phyloP scores from a whole-genome alignment of 2,888 invertebrate species.

The Amblyjoppa proteus region DNA sequence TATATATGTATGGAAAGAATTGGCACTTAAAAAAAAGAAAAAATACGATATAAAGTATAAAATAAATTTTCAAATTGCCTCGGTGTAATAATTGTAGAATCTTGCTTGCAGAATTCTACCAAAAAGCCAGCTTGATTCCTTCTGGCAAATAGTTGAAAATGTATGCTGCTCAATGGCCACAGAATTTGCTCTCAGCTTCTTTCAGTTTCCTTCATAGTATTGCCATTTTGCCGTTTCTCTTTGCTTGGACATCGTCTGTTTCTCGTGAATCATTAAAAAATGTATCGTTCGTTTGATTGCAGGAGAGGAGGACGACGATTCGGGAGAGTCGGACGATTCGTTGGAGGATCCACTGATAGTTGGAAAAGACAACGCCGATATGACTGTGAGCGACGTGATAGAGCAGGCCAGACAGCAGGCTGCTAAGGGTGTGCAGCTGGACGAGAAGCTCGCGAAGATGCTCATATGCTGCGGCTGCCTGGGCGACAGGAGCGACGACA shows the following conservation, averaged over 20 bases:
- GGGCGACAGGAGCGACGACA: constrained; percentile 96
- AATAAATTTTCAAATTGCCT: too few species aligned
- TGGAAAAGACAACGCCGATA: constrained; percentile 81
- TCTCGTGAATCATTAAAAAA: not conserved
- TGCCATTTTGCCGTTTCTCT: not conserved
- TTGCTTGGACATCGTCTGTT: not conserved
- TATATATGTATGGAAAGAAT: too few species aligned
- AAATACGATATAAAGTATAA: too few species aligned
- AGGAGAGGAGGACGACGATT: constrained; percentile 79
- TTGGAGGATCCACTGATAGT: constrained; percentile 82
- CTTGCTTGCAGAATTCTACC: too few species aligned
- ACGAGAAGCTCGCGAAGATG: constrained; percentile 88
- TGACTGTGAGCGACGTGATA: constrained; percentile 86
- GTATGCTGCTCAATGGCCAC: too few species aligned
- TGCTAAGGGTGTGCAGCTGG: constrained; percentile 82
- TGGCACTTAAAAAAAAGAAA: too few species aligned
- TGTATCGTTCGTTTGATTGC: not conserved
- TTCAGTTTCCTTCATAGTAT: not conserved
- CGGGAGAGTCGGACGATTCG: constrained; percentile 84
- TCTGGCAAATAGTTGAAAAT: too few species aligned
- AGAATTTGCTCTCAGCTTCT: not conserved
- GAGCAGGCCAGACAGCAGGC: constrained; percentile 86
- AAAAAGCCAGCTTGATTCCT: too few species aligned
- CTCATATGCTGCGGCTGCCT: constrained; percentile 97
- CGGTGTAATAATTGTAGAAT: too few species aligned